phyloP scores from a whole-genome alignment of 2,797 vertebrate genomes.

The Threskiornis aethiopicus region DNA sequence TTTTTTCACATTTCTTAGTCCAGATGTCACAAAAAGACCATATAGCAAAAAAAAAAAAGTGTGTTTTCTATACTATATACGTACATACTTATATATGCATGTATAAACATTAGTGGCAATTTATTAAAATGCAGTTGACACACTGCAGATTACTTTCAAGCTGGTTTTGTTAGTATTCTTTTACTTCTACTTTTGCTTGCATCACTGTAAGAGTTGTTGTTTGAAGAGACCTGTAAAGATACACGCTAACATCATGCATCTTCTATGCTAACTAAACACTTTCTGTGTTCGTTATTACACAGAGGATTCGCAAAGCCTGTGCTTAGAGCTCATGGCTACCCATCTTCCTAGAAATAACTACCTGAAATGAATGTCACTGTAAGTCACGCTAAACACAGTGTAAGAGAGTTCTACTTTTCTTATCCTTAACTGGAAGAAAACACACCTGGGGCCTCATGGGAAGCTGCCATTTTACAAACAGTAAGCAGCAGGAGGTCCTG shows the following conservation, averaged over 20 bases:
- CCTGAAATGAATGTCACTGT: not conserved
- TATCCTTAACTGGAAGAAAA: not conserved
- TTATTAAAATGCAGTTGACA: not conserved
- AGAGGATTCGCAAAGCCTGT: not conserved
- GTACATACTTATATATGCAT: not conserved
- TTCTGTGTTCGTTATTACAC: not conserved
- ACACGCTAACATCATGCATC: not conserved
- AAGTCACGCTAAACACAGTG: not conserved
- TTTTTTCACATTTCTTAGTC: not conserved
- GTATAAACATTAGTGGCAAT: not conserved
- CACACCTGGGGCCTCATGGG: not conserved
- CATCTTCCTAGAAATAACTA: not conserved
- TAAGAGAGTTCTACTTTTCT: not conserved
- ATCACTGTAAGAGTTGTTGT: not conserved
- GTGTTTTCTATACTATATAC: not conserved
- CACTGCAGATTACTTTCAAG: not conserved
- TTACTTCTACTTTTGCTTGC: not conserved
- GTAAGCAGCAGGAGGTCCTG: not conserved
- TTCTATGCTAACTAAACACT: not conserved
- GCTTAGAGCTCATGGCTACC: not conserved
- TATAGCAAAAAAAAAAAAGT: not conserved
- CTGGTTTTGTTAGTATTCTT: not conserved
- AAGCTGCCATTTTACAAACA: not conserved
- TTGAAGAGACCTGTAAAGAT: not conserved
- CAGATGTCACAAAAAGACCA: not conserved